Conservation (phyloP, 2,113 vertebrate genomes). For the Corythornis vintsioides region DNA sequence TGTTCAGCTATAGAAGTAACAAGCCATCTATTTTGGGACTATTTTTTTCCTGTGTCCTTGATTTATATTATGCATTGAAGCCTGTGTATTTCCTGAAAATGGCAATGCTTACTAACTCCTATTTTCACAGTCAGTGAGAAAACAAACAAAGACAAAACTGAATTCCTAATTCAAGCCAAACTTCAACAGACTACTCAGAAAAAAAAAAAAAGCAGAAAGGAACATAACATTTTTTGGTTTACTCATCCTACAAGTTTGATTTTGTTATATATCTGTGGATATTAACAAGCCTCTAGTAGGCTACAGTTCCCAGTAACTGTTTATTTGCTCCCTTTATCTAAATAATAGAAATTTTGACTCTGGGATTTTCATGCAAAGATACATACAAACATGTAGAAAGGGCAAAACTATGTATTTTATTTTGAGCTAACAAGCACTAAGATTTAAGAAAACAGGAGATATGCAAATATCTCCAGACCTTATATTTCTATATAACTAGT, state of each 20-base stretch:
- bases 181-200: background rate
- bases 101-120: background rate
- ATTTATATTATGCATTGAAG: background rate
- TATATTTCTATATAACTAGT: background rate
- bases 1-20: fast-evolving
- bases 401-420: background rate
- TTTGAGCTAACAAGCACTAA: background rate
- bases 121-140: background rate
- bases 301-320: background rate
- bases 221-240: background rate
- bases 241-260: background rate
- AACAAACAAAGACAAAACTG: constrained; percentile 12
- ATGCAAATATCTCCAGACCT: background rate
- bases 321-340: background rate
- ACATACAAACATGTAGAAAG: background rate
- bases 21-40: background rate
- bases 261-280: background rate
- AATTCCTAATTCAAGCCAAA: background rate
- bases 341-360: background rate
- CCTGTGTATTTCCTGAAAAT: background rate
- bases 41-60: background rate
- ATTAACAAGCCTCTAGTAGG: background rate
- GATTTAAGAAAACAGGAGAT: background rate
- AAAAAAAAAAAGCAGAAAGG: background rate
- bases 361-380: background rate